These are phyloP conservation scores for Flexamia atlantica DNA, from an alignment of 2,888 invertebrate genomes.

Conservation along the genomic window DNA sequence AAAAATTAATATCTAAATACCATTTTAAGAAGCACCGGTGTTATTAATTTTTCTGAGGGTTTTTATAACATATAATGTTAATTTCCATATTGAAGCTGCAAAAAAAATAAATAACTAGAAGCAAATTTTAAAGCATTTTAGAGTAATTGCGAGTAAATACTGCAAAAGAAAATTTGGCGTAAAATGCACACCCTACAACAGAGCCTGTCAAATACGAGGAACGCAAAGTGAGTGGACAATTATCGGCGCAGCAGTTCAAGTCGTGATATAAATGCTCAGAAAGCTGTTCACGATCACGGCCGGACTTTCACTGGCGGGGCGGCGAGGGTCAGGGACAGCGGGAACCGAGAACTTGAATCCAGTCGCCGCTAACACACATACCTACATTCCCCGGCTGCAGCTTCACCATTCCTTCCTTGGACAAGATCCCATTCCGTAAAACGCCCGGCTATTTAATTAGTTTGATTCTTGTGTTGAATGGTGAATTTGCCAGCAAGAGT, in stretches of 20 bases:
- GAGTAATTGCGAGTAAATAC: neutral
- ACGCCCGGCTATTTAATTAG: neutral
- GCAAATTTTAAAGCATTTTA: too few relatives aligned
- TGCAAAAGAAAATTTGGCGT: slow-evolving; percentile 1
- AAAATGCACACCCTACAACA: neutral
- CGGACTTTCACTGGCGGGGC: slow-evolving; percentile 36
- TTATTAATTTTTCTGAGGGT: too few relatives aligned
- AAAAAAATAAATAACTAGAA: too few relatives aligned
- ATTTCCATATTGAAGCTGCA: too few relatives aligned
- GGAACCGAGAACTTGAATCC: slow-evolving; percentile 42
- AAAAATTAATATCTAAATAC: too few relatives aligned
- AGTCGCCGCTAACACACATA: slow-evolving; percentile 34
- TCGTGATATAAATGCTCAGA: slow-evolving; percentile 27
- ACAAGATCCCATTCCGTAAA: neutral
- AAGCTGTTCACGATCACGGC: slow-evolving; percentile 30
- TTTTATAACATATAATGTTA: too few relatives aligned
- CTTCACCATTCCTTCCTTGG: slow-evolving; percentile 30
- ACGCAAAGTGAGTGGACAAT: slow-evolving; percentile 4
- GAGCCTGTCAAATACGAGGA: neutral
- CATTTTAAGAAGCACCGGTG: too few relatives aligned
- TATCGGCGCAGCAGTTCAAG: slow-evolving; percentile 10
- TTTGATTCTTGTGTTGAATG: neutral
- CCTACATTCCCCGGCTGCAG: slow-evolving; percentile 44
- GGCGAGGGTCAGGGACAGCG: slow-evolving; percentile 29
- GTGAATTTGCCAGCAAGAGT: slow-evolving; percentile 29